These are phyloP conservation scores for Parazoanthus atlanticus DNA, from an alignment of 92 coral and sea anemone genomes.

Conservation along the genomic window DNA sequence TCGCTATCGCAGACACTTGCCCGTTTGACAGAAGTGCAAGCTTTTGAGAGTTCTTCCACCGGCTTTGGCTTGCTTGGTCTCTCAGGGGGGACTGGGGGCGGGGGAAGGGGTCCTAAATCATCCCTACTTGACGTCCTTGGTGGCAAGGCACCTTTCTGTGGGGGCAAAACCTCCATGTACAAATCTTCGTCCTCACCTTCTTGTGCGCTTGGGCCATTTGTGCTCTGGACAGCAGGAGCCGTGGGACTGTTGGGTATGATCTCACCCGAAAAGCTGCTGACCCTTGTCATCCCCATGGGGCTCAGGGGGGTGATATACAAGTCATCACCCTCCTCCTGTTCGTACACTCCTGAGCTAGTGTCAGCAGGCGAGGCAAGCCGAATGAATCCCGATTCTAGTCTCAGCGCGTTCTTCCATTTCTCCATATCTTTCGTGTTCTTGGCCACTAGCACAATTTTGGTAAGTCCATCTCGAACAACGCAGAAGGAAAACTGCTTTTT, in stretches of 20 bases:
- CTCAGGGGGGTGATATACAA: constrained; percentile 68
- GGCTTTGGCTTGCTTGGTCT: constrained; percentile 69
- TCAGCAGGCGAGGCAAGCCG: constrained; percentile 75
- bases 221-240: constrained; percentile 23
- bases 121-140: constrained; percentile 56
- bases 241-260: constrained; percentile 6
- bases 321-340: constrained; percentile 80
- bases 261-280: constrained; percentile 32
- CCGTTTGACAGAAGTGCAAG: neutral
- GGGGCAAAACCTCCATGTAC: constrained; percentile 63
- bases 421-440: constrained; percentile 79
- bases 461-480: constrained; percentile 73
- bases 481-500: constrained; percentile 73
- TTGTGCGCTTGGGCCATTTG: constrained; percentile 39
- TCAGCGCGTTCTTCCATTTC: constrained; percentile 85
- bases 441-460: constrained; percentile 67
- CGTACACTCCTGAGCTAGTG: constrained; percentile 81
- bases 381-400: constrained; percentile 86
- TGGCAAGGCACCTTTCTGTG: constrained; percentile 19
- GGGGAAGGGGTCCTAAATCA: constrained; percentile 81
- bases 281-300: constrained; percentile 67
- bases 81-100: constrained; percentile 65
- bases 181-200: constrained; percentile 50
- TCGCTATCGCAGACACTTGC: constrained; percentile 50
- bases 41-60: constrained; percentile 15